phyloP scores from a whole-genome alignment of 1,140 invertebrate species.

The Diploscapter pachys region DNA sequence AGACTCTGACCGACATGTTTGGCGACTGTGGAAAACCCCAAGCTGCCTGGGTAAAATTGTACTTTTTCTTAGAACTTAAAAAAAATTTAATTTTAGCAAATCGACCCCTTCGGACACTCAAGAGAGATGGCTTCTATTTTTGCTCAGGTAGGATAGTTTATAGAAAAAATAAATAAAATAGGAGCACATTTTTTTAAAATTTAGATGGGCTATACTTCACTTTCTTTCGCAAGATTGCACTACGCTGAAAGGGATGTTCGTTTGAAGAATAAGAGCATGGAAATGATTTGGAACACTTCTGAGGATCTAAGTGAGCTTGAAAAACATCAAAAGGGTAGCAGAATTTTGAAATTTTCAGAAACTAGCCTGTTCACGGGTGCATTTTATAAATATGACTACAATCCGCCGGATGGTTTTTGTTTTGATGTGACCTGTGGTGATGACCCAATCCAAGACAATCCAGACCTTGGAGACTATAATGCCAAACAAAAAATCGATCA shows the following conservation, averaged over 20 bases:
- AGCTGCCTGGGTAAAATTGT: slow-evolving; percentile 61
- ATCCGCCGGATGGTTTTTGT: slow-evolving; percentile 79
- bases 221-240: slow-evolving; percentile 83
- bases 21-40: slow-evolving; percentile 66
- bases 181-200: too few relatives aligned
- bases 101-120: slow-evolving; percentile 70
- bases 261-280: slow-evolving; percentile 68
- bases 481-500: slow-evolving; percentile 60
- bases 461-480: slow-evolving; percentile 65
- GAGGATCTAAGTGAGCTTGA: slow-evolving; percentile 54
- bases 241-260: slow-evolving; percentile 76
- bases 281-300: slow-evolving; percentile 77
- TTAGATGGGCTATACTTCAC: slow-evolving; percentile 71
- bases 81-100: slow-evolving; percentile 61
- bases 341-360: slow-evolving; percentile 20
- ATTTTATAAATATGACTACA: slow-evolving; percentile 69
- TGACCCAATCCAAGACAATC: slow-evolving; percentile 70
- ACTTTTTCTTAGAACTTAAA: too few relatives aligned
- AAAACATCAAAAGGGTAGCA: too few relatives aligned
- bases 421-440: slow-evolving; percentile 80
- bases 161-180: too few relatives aligned
- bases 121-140: slow-evolving; percentile 66
- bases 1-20: slow-evolving; percentile 62
- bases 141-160: slow-evolving; percentile 42
- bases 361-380: slow-evolving; percentile 47